Base-by-base conservation (phyloP, 2,888 invertebrate genomes). In the Agonum fuliginosum region DNA sequence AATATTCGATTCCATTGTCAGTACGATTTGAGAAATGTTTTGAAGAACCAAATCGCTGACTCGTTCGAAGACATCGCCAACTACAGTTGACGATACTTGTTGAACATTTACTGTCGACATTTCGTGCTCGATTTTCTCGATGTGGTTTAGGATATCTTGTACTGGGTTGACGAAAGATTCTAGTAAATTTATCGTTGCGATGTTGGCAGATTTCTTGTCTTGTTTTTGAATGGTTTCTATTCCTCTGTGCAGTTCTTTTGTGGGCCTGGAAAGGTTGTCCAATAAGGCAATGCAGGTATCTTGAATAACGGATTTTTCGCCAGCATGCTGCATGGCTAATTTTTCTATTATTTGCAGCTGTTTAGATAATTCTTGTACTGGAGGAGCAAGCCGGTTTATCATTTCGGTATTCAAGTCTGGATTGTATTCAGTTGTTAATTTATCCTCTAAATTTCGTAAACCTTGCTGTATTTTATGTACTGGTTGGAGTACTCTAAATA, bases 211-310 rank as follows among this genome's bases (percentile, higher is more conserved):
- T 74, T 79, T 80, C 51, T 84, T 83, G 0, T 80, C 80, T 79
- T 82, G 83, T 46, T 81, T 81, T 78, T 86, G 86, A 10, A 90
- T 82, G 2, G 85, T 82, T 8, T 92, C 91, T 79, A 93, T 86
- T 0, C 90, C 90, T 82, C 87, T 90, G 79, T 90, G 88, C 3
- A 93, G 84, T 83, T 92, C 91, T 73, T 91, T 87, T n/a, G 92
- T 87, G 0, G 92, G 91, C 12, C 90, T 89, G 81, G 91, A 89
- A 0, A 93, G 89, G 71, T 90, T 89, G 82, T 93, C 92, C 74
- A 93, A 88, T 30, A 92, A 88, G 75, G 91, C 90, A 78, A 91
- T 89, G 80, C 86, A 82, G 19, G 87, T 75, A 78, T 86, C 86
- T 80, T 87, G 86, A 5, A 83, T 81, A 20, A 84, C 48, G 3